Evolutionary conservation across 2,113 vertebrate species (phyloP), one percentile per base, ranked within the genome.

Genomic region (Chloroceryle aenea): DNA sequence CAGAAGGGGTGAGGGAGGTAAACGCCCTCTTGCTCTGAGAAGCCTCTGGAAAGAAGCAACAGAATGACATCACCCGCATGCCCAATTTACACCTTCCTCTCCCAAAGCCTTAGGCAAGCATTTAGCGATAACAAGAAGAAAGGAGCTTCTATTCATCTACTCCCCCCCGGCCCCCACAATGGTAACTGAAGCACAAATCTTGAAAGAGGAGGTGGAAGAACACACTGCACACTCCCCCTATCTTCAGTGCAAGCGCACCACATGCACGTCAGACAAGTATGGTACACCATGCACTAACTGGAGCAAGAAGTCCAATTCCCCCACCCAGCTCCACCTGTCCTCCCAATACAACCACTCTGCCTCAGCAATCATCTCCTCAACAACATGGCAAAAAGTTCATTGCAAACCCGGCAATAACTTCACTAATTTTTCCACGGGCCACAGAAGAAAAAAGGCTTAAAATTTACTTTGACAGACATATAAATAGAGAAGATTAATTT

Each of bases 261-360:
- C 23, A n/a, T 18, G 8, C 8, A 20, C 7, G 36, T 25, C 56
- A 71, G 38, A 25, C 18, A 9, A 56, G 19, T 30, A 58, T 14
- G 9, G 38, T 20, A 11, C 3, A 0, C 38, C 27, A n/a, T 0
- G 10, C 42, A 53, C 63, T 52, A 13, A 1, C 62, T 17, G 1
- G 0, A 71, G 69, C 30, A 78, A 69, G 47, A 30, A 89, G 64
- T 16, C 17, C 38, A 26, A 32, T 26, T 82, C 47, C 30, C 23
- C 53, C 80, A 23, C 22, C 34, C 87, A 75, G 50, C 23, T 72
- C 48, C 27, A 58, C 32, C 68, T 40, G 42, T 69, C 77, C 55
- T 55, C 55, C 47, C 29, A 32, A 8, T 4, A 29, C 75, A 62
- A 61, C 19, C 2, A 1, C 73, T 79, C 52, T 66, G 64, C 11